phyloP scores from a whole-genome alignment of 1,140 invertebrate genomes.

The Drosophila rufa region DNA sequence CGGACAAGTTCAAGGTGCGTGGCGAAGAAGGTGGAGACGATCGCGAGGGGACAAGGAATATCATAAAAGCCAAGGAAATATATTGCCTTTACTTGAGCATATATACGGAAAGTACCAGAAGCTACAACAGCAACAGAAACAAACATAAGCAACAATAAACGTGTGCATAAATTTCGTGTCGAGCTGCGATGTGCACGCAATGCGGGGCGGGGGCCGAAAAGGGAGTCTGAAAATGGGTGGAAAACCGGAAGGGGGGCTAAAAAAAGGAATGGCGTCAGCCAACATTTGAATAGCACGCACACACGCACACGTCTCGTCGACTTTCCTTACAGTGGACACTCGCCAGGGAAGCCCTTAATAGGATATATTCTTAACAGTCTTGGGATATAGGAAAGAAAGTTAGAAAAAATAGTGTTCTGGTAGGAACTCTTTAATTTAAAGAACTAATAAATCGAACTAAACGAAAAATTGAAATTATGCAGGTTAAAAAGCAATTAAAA shows the following conservation, averaged over 20 bases:
- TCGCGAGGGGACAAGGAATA: conserved; percentile 12
- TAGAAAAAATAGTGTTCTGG: not conserved
- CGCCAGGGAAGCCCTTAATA: not conserved
- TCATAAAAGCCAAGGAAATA: conserved; percentile 59
- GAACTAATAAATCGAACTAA: not conserved
- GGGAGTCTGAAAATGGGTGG: conserved; percentile 30
- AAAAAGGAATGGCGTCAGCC: conserved; percentile 75
- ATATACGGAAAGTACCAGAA: conserved; percentile 11
- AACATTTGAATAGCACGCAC: conserved; percentile 77
- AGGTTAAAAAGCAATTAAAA: too few relatives aligned
- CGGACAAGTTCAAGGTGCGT: conserved; percentile 52
- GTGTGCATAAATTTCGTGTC: conserved; percentile 73
- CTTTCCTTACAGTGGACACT: conserved; percentile 36
- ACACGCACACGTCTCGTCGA: conserved; percentile 54
- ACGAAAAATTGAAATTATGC: not conserved
- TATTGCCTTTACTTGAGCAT: conserved; percentile 49
- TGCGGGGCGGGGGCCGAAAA: not conserved
- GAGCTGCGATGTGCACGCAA: conserved; percentile 55
- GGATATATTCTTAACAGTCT: not conserved
- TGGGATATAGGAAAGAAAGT: too few relatives aligned
- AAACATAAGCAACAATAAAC: conserved; percentile 67
- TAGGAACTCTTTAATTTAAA: not conserved
- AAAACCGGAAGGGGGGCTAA: conserved; percentile 25
- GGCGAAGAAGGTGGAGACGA: not conserved
- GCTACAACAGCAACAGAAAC: conserved; percentile 28